Base-by-base conservation (phyloP, 2,797 vertebrate species). In the Sebastes umbrosus region DNA sequence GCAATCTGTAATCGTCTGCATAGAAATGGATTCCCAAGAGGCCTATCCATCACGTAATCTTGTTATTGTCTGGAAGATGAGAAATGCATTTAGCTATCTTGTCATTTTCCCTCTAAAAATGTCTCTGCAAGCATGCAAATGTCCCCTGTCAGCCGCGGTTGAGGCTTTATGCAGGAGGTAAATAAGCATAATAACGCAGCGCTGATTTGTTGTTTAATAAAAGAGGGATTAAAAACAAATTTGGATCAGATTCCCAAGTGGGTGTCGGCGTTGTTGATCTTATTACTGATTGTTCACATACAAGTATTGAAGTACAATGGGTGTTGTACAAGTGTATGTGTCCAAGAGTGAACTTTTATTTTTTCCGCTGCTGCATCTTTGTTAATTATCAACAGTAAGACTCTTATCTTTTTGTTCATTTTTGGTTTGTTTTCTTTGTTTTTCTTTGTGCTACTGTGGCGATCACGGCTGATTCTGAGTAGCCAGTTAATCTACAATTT, bases 31-130 rank as follows among this genome's bases (percentile, higher is more conserved):
- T 80, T 90, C 95, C 91, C 92, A 59, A 70, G 90, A 93, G 94
- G 80, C 86, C 62, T 76, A 90, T 95, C 90, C 91, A 92, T 94
- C 93, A 86, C 81, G 25, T 94, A 93, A 94, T 92, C 88, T 92
- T 77, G 91, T 95, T 95, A 95, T 94, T 94, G 89, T 82, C 88
- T 66, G 80, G 82, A 86, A 85, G 86, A 93, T 87, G 81, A 90
- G 88, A 90, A 85, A 91, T 69, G 66, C 86, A 73, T 89, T 94
- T 83, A 83, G 84, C 87, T 84, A 70, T 84, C 84, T 94, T 92
- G 89, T 93, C 88, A 88, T 93, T 92, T 94, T 91, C 84, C 25
- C 34, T 82, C 58, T 60, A 65, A 88, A 85, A 86, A 81, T 68
- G 34, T 89, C 80, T 90, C 67, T 50, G 79, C 71, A 77, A 76